phyloP scores from a whole-genome alignment of 2,113 vertebrate species.

The Alligator mississippiensis region DNA sequence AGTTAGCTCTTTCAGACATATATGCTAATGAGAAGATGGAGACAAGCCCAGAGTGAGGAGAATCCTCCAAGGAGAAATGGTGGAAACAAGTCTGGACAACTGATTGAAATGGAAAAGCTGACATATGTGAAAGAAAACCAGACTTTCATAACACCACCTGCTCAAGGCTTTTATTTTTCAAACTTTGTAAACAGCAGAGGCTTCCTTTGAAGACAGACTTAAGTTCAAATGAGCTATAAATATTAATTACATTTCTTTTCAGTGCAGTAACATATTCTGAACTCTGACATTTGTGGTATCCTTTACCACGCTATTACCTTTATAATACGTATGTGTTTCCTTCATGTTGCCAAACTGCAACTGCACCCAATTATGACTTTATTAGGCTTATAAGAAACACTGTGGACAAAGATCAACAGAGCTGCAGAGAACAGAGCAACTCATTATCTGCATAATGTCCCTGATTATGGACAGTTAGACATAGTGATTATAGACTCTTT shows the following conservation, averaged over 20 bases:
- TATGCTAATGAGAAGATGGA: constrained; percentile 28
- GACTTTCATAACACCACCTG: background rate
- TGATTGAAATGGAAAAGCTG: constrained; percentile 45
- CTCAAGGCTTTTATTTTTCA: constrained; percentile 32
- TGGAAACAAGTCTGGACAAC: constrained; percentile 44
- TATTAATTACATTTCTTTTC: constrained; percentile 14
- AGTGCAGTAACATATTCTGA: background rate
- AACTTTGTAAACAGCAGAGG: background rate
- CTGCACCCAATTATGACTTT: background rate
- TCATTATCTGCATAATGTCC: background rate
- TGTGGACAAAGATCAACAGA: background rate
- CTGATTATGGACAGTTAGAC: background rate
- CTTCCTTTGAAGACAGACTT: constrained; percentile 20
- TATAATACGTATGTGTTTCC: constrained; percentile 7
- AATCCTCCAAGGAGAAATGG: constrained; percentile 15
- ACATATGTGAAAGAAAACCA: constrained; percentile 24
- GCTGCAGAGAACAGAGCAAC: background rate
- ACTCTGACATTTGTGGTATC: background rate
- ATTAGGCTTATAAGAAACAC: background rate
- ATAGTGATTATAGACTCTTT: background rate
- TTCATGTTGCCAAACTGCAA: background rate
- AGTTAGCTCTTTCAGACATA: constrained; percentile 11
- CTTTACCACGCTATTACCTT: background rate
- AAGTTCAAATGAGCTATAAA: background rate
- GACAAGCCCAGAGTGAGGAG: constrained; percentile 4